These are phyloP conservation scores for Actinia tenebrosa DNA, from an alignment of 64 coral and sea anemone species.

Conservation along the genomic window DNA sequence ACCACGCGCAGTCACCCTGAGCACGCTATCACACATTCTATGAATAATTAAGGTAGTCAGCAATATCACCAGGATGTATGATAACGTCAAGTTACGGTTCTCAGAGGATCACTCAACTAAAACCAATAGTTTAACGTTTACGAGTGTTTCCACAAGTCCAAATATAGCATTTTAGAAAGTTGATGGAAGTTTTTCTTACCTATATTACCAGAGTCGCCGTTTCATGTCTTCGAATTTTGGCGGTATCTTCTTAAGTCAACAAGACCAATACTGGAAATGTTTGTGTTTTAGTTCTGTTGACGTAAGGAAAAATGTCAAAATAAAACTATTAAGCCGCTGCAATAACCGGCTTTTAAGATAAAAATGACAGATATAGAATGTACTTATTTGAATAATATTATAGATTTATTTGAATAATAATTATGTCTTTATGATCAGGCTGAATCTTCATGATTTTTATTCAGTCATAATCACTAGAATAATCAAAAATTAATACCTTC, in stretches of 20 bases:
- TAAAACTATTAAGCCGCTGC: background rate
- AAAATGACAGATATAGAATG: background rate
- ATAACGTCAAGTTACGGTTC: background rate
- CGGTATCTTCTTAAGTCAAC: background rate
- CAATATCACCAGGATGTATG: background rate
- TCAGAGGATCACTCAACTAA: background rate
- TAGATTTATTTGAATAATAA: no score
- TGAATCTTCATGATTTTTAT: background rate
- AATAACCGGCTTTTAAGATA: background rate
- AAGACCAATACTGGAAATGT: conserved; percentile 2
- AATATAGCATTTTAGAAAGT: background rate
- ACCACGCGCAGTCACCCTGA: no score
- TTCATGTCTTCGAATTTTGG: background rate
- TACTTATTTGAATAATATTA: no score
- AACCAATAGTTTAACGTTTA: background rate
- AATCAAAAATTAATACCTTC: background rate
- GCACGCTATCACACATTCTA: no score
- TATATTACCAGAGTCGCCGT: background rate
- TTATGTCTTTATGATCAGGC: background rate
- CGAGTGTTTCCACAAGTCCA: background rate
- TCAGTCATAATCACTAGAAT: background rate
- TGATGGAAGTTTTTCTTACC: background rate
- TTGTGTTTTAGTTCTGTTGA: background rate
- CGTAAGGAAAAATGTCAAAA: background rate
- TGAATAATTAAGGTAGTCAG: background rate